phyloP scores from a whole-genome alignment of 2,113 vertebrate species.

The Callaeas wilsoni region DNA sequence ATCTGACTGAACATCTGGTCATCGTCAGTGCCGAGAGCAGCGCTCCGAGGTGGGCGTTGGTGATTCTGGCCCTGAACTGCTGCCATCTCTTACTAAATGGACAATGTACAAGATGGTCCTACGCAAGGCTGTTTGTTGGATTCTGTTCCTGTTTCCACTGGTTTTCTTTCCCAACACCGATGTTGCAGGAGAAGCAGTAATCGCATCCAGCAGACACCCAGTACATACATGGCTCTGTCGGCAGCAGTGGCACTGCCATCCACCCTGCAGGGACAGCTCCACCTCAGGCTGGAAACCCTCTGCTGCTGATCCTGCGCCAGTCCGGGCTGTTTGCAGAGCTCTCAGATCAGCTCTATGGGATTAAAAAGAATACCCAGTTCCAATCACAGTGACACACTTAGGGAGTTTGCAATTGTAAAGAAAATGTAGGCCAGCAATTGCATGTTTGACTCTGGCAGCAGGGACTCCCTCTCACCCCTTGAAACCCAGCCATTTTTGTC shows the following conservation, averaged over 20 bases:
- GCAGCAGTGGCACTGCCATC: background rate
- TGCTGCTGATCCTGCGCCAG: background rate
- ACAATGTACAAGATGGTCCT: background rate
- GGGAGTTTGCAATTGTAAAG: background rate
- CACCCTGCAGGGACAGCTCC: background rate
- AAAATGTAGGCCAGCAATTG: background rate
- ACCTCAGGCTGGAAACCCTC: background rate
- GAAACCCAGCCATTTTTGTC: background rate
- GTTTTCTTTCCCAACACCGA: background rate
- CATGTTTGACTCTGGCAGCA: background rate
- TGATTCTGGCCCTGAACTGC: background rate
- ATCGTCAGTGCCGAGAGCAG: background rate
- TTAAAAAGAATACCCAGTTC: background rate
- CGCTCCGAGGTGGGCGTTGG: background rate
- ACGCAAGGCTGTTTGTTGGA: background rate
- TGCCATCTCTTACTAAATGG: background rate
- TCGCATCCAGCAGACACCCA: background rate
- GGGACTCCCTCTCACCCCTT: background rate
- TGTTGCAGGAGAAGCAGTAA: background rate
- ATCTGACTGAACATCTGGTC: slow-evolving; percentile 40
- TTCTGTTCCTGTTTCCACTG: background rate
- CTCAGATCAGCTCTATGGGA: background rate
- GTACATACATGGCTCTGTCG: accelerated
- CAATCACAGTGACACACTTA: background rate
- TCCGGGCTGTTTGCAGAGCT: background rate